phyloP scores from a whole-genome alignment of 1,140 invertebrate genomes.

The Drosophila insularis region DNA sequence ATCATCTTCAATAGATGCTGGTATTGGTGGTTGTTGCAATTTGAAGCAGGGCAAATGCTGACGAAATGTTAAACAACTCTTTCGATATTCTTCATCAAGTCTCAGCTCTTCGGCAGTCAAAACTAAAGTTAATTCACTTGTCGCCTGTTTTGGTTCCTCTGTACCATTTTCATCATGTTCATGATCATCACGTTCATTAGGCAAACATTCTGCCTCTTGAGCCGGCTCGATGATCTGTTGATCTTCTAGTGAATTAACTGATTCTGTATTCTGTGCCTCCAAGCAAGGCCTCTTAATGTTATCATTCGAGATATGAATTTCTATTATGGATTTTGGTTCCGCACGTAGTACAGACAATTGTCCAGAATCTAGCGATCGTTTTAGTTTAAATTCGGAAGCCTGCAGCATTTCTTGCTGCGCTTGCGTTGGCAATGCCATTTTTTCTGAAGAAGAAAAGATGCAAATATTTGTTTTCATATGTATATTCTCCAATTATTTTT shows the following conservation, averaged over 20 bases:
- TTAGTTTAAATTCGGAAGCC: constrained; percentile 18
- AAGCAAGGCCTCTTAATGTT: constrained; percentile 35
- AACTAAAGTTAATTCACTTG: not conserved
- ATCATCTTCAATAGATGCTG: not conserved
- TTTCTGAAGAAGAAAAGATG: constrained; percentile 26
- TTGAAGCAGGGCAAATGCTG: constrained; percentile 78
- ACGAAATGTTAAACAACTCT: constrained; percentile 58
- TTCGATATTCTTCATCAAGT: constrained; percentile 53
- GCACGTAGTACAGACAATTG: constrained; percentile 16
- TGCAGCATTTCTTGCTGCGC: constrained; percentile 24
- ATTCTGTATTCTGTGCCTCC: not conserved
- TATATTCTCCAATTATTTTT: not conserved
- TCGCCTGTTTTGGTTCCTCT: not conserved
- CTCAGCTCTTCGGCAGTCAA: constrained; percentile 54
- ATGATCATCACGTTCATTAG: not conserved
- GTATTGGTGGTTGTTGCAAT: constrained; percentile 35
- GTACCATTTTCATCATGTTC: not conserved
- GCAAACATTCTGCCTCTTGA: not conserved
- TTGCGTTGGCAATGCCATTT: constrained; percentile 42
- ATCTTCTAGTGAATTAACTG: not conserved
- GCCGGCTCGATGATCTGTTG: not conserved
- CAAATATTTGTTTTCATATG: not conserved
- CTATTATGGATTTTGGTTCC: constrained; percentile 68
- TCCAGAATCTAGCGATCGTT: constrained; percentile 16
- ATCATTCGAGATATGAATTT: constrained; percentile 70